Base-by-base conservation (phyloP, 2,113 vertebrate genomes). In the Lota lota region DNA sequence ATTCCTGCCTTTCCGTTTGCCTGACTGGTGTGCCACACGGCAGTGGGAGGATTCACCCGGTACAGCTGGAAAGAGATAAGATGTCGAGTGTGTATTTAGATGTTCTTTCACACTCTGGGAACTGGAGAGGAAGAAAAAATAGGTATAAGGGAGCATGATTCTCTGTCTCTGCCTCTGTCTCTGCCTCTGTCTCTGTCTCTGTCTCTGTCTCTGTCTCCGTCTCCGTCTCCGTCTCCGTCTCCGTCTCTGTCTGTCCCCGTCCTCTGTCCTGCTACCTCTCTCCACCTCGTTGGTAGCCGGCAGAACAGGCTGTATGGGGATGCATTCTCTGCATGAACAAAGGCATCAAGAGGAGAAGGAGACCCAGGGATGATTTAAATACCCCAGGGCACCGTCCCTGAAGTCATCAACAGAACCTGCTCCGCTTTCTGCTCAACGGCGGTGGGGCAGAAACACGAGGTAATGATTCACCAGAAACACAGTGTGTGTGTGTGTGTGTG, bases 281-380 rank as follows among this genome's bases (percentile, higher is more conserved):
- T 50, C 63, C 58, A 53, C n/a, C 61, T 51, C 64, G 54, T 60
- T 54, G 66, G 21, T 36, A 86, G 79, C 79, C 79, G 76, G 81
- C 81, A 77, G 80, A 86, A 86, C 83, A 85, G 85, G 87, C 86
- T 83, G 85, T 88, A 85, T 85, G 80, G 85, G 83, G 88, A 85
- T 91, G 90, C 88, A 83, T 91, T 91, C 88, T 90, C 88, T 85
- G 88, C 89, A 87, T 83, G 88, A 92, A 91, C 89, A 91, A 91
- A 92, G 85, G 85, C 86, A 90, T 90, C 84, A 91, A 88, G 91
- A 83, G 89, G 86, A 85, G 82, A 74, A 74, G 74, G 82, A 76
- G 89, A 85, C 90, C 82, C 87, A 77, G 86, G 91, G 91, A 92
- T 93, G 91, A 91, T 91, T 90, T 90, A 91, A 93, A 93, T 90